These are phyloP conservation scores for Leucoraja ocellata DNA, from an alignment of 2,797 vertebrate species.

Conservation along the genomic window DNA sequence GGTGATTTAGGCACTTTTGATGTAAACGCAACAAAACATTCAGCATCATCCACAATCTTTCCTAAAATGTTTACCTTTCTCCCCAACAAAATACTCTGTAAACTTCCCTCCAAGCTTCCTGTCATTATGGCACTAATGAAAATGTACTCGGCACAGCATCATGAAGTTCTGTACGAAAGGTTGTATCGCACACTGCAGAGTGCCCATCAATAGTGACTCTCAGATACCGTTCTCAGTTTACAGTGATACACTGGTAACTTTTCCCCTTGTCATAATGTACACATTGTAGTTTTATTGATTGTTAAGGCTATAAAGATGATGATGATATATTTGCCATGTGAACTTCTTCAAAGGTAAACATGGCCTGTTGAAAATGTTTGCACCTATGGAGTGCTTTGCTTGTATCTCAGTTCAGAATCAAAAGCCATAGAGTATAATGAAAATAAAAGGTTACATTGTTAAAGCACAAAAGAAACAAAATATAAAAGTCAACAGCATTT, in stretches of 20 bases:
- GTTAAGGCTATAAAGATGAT: neutral
- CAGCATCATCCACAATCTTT: too few relatives aligned
- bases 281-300: neutral
- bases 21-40: too few relatives aligned
- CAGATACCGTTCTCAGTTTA: neutral
- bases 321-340: neutral
- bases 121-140: too few relatives aligned
- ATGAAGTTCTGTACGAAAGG: too few relatives aligned
- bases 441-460: neutral
- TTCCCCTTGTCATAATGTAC: neutral
- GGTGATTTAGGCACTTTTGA: too few relatives aligned
- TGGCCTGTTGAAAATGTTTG: neutral
- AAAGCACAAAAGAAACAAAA: neutral
- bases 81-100: too few relatives aligned
- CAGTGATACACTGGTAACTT: too few relatives aligned
- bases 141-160: too few relatives aligned
- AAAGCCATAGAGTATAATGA: too few relatives aligned
- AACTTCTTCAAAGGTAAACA: neutral
- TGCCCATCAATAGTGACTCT: neutral
- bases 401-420: neutral
- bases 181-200: too few relatives aligned
- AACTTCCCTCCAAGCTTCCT: too few relatives aligned
- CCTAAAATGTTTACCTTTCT: too few relatives aligned
- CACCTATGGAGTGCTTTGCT: neutral
- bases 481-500: neutral